These are phyloP conservation scores for Himalopsyche kuldschensis DNA, from an alignment of 2,888 invertebrate species.

Conservation along the genomic window DNA sequence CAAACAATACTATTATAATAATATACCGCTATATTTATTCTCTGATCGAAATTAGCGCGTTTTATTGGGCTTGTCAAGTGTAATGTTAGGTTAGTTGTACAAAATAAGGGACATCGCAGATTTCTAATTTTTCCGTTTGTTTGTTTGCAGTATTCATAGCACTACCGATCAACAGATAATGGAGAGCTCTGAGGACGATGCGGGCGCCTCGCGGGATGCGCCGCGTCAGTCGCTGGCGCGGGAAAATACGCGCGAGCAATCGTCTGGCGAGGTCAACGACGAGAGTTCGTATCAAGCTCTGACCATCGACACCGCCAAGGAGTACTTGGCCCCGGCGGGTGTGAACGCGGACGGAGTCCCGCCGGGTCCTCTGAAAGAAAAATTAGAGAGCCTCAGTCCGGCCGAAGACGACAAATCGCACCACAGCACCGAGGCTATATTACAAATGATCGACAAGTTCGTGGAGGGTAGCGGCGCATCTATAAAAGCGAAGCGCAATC, in stretches of 20 bases:
- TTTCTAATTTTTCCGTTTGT: constrained; percentile 40
- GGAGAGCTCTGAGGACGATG: constrained; percentile 62
- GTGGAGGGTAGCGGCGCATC: constrained; percentile 45
- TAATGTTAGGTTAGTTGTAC: constrained; percentile 37
- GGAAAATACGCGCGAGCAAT: constrained; percentile 56
- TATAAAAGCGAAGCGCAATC: constrained; percentile 5
- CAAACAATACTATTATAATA: constrained; percentile 13
- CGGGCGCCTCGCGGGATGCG: constrained; percentile 59
- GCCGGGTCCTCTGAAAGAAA: background rate
- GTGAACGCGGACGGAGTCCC: background rate
- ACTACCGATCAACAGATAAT: constrained; percentile 61
- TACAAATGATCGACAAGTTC: constrained; percentile 59
- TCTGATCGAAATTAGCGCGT: constrained; percentile 30
- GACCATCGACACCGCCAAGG: constrained; percentile 53
- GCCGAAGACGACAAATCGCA: constrained; percentile 49
- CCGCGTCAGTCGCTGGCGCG: constrained; percentile 60
- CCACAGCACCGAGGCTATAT: constrained; percentile 55
- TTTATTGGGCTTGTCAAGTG: constrained; percentile 36
- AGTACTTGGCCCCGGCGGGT: constrained; percentile 47
- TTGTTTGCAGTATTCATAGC: constrained; percentile 60
- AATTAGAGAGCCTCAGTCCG: constrained; percentile 4
- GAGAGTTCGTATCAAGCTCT: constrained; percentile 44
- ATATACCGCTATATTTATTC: constrained; percentile 15
- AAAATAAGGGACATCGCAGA: constrained; percentile 26
- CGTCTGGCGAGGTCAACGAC: constrained; percentile 51